phyloP scores from a whole-genome alignment of 1,140 invertebrate species.

The Chironomus tepperi region DNA sequence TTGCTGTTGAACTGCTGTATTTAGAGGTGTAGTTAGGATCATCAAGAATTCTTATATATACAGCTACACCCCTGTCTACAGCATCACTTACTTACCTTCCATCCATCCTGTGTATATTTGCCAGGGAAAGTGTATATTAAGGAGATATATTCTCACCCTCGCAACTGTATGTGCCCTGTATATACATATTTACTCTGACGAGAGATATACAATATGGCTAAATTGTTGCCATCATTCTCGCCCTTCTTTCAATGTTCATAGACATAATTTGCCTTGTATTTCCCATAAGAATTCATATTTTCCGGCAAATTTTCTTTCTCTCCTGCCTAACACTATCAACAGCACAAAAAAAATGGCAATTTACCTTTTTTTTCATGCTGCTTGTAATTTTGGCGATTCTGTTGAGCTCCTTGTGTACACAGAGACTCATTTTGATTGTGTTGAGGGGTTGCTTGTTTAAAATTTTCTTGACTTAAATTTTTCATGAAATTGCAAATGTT shows the following conservation, averaged over 20 bases:
- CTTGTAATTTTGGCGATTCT: background rate
- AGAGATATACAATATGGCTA: background rate
- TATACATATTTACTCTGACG: background rate
- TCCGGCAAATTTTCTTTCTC: background rate
- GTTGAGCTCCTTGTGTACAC: background rate
- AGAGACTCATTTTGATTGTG: no score
- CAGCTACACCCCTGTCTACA: no score
- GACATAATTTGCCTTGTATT: conserved; percentile 20
- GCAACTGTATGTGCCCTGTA: background rate
- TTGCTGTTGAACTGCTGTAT: background rate
- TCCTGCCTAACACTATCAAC: background rate
- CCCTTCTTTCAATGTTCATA: background rate
- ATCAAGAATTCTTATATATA: no score
- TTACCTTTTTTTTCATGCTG: no score
- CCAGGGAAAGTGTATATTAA: background rate
- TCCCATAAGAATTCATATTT: conserved; percentile 16
- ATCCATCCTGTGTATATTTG: no score
- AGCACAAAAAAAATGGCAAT: no score
- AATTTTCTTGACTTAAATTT: background rate
- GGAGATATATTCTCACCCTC: background rate
- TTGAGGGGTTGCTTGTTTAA: background rate
- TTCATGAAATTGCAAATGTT: conserved; percentile 14
- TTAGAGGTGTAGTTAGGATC: background rate
- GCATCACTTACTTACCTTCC: no score
- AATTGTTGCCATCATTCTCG: background rate